Conservation (phyloP, 2,113 vertebrate species). For the Saguinus imperator region DNA sequence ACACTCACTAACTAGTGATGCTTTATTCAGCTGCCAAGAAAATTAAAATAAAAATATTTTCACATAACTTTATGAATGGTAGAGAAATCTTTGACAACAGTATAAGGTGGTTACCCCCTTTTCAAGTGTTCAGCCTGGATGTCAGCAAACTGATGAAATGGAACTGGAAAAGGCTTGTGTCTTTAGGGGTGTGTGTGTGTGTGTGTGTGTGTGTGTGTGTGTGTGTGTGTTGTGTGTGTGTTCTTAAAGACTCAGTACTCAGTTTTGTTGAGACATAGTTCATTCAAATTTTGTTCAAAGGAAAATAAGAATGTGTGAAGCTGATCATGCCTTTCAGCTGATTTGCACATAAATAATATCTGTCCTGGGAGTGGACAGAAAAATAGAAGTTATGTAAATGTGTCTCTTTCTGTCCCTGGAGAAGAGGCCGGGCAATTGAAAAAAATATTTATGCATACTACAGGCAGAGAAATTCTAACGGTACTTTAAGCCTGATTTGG, state of each 20-base stretch:
- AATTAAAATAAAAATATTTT: constrained; percentile 58
- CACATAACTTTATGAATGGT: constrained; percentile 26
- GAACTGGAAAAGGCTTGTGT: background rate
- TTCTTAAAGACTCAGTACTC: background rate
- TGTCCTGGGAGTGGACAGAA: background rate
- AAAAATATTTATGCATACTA: background rate
- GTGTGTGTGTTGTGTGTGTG: too few species aligned
- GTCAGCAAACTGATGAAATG: constrained; percentile 48
- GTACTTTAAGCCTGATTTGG: constrained; percentile 35
- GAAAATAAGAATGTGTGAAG: background rate
- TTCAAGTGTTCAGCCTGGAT: constrained; percentile 44
- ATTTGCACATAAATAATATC: background rate
- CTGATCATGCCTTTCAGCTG: background rate
- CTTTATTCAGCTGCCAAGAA: constrained; percentile 52
- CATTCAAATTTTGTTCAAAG: background rate
- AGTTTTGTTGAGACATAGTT: constrained; percentile 47
- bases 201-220: too few species aligned
- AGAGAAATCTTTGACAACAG: constrained; percentile 29
- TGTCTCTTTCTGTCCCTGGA: constrained; percentile 2
- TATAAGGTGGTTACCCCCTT: background rate
- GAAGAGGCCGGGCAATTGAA: background rate
- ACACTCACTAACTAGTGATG: constrained; percentile 29
- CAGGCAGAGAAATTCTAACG: background rate
- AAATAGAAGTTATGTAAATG: background rate
- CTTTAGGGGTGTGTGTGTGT: background rate